These are phyloP conservation scores for Drosophila setosimentum DNA, from an alignment of 2,888 invertebrate genomes.

Conservation along the genomic window DNA sequence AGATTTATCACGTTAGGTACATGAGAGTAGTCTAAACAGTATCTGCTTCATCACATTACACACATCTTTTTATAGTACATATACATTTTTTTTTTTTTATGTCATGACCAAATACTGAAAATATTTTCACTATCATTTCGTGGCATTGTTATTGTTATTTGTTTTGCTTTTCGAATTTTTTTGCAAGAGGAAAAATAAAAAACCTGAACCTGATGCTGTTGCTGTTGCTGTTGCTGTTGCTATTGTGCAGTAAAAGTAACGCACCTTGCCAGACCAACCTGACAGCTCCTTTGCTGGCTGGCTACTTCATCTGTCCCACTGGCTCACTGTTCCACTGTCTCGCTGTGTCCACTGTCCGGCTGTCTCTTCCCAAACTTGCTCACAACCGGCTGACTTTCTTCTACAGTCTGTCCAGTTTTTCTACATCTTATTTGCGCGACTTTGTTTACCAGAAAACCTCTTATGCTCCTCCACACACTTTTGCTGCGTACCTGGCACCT, in stretches of 20 bases:
- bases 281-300: conserved; percentile 60
- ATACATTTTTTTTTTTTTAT: conserved; percentile 56
- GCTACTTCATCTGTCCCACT: conserved; percentile 36
- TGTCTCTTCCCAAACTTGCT: conserved; percentile 60
- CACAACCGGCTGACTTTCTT: conserved; percentile 69
- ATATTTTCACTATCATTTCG: conserved; percentile 78
- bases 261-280: conserved; percentile 67
- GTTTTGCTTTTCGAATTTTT: conserved; percentile 32
- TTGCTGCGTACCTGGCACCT: conserved; percentile 29
- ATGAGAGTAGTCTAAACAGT: neutral
- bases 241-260: conserved; percentile 71
- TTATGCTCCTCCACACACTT: conserved; percentile 40
- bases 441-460: conserved; percentile 61
- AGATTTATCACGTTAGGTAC: conserved; percentile 3
- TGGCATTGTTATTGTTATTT: conserved; percentile 68
- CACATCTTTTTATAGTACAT: conserved; percentile 35
- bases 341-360: conserved; percentile 14
- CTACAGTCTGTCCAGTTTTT: conserved; percentile 74
- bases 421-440: conserved; percentile 68
- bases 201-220: conserved; percentile 30
- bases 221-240: conserved; percentile 26
- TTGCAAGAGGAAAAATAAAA: conserved; percentile 33
- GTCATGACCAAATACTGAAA: conserved; percentile 74
- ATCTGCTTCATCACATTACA: conserved; percentile 24
- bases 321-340: conserved; percentile 30